Evolutionary conservation across 2,797 vertebrate species (phyloP).

Genomic region (Pipistrellus kuhlii): DNA sequence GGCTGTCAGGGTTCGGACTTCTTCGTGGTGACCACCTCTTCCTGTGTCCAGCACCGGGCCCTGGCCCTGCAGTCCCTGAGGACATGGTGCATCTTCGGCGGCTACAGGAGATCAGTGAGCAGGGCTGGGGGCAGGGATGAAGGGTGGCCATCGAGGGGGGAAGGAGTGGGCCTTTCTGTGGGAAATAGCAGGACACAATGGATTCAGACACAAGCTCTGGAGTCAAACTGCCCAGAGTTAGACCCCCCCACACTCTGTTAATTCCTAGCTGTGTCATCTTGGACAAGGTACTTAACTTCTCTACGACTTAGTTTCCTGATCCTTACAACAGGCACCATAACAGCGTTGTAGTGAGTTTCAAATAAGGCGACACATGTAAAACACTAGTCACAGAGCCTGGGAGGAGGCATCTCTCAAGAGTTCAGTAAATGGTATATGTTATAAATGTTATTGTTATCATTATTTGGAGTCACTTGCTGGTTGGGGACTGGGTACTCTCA

Average conservation of each 20-base stretch:
- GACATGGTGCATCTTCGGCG: slow-evolving; percentile 97
- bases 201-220: slow-evolving; percentile 18
- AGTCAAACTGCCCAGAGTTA: slow-evolving; percentile 3
- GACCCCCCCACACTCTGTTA: neutral
- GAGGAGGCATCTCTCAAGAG: neutral
- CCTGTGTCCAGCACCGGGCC: slow-evolving; percentile 90
- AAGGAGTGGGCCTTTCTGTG: neutral
- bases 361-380: neutral
- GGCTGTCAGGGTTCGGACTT: slow-evolving; percentile 95
- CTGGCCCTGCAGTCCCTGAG: slow-evolving; percentile 92
- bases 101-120: slow-evolving; percentile 98
- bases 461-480: slow-evolving; percentile 15
- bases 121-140: neutral
- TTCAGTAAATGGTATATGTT: neutral
- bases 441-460: neutral
- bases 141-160: neutral
- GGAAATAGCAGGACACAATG: neutral
- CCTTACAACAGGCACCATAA: slow-evolving; percentile 2
- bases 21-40: slow-evolving; percentile 97
- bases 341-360: neutral
- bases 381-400: slow-evolving; percentile 3
- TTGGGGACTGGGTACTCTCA: slow-evolving; percentile 1
- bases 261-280: neutral
- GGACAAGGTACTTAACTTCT: slow-evolving; percentile 1
- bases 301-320: slow-evolving; percentile 38